Evolutionary conservation across 2,888 invertebrate genomes (phyloP), one percentile per base, ranked within the genome.

Genomic region (Alloscopus bannaensis): DNA sequence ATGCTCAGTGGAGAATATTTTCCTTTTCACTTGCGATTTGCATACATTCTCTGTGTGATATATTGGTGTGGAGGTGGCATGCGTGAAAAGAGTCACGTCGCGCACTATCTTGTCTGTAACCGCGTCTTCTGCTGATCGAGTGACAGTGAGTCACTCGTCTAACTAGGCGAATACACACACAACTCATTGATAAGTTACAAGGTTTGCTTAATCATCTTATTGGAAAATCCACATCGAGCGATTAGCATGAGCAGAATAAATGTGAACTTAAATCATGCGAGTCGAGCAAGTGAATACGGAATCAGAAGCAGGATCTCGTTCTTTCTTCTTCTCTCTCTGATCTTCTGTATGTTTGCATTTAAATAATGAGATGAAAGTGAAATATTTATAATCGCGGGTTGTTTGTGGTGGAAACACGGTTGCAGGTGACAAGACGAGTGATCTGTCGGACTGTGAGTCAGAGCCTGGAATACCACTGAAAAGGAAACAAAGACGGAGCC

Each of bases 391-490:
- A n/a, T n/a, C n/a, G n/a, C n/a, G n/a, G n/a, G n/a, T n/a, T n/a
- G n/a, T n/a, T n/a, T n/a, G n/a, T n/a, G n/a, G n/a, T n/a, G n/a
- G n/a, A n/a, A n/a, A n/a, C 45, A 50, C 20, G 1, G 18, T 22
- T 59, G 3, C 86, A 89, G 90, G 88, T 20, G 86, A 86, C 57
- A 89, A 89, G 85, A 88, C 88, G 13, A 89, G 89, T 87, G 91
- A 90, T 62, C 90, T 90, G 4, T 93, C 93, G 0, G 96, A 97
- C 87, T 95, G 95, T 85, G 96, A 96, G 84, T 95, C 95, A 1
- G 97, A 97, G 87, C 96, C 97, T 0, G 96, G 97, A 0, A 92
- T 97, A 80, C 94, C 95, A 0, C 88, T 97, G 86, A 97, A 96
- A 88, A 91, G 97, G 31, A 97, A 97, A 87, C 96, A 97, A 87